Conservation (phyloP, 2,797 vertebrate genomes). For the Miichthys miiuy region DNA sequence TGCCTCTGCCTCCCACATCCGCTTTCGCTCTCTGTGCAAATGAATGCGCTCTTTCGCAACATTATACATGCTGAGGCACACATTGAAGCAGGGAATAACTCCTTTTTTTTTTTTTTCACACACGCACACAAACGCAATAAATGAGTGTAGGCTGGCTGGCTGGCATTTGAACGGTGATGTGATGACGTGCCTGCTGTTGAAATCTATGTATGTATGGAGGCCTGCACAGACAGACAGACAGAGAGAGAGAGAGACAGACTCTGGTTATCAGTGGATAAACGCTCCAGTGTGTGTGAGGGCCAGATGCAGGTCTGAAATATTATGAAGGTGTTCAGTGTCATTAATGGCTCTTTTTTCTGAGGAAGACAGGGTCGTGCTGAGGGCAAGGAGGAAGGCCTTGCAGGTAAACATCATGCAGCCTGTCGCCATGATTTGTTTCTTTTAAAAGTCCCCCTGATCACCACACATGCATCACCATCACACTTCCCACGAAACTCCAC, state of each 20-base stretch:
- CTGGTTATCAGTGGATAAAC: slow-evolving; percentile 30
- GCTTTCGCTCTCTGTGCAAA: slow-evolving; percentile 72
- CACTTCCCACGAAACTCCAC: slow-evolving; percentile 3
- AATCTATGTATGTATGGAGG: slow-evolving; percentile 38
- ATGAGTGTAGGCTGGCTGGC: slow-evolving; percentile 41
- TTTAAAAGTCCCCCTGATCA: not conserved
- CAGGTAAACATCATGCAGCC: slow-evolving; percentile 35
- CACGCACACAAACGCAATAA: not conserved
- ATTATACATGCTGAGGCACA: slow-evolving; percentile 60
- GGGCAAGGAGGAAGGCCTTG: slow-evolving; percentile 35
- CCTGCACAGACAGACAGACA: slow-evolving; percentile 9
- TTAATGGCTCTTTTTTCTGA: not conserved
- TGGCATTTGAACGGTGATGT: slow-evolving; percentile 55
- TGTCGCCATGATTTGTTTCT: slow-evolving; percentile 32
- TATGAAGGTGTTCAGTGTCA: not conserved
- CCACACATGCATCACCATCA: not conserved
- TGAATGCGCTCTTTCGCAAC: slow-evolving; percentile 76
- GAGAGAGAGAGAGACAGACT: not conserved
- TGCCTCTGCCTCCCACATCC: slow-evolving; percentile 74
- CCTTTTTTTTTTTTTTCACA: not conserved
- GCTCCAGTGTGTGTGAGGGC: slow-evolving; percentile 35
- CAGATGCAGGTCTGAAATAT: slow-evolving; percentile 25
- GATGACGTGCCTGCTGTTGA: slow-evolving; percentile 67
- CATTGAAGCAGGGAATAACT: slow-evolving; percentile 42
- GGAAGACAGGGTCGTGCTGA: slow-evolving; percentile 26